Evolutionary conservation across 2,113 vertebrate genomes (phyloP).

Genomic region (Gasterosteus nipponicus): DNA sequence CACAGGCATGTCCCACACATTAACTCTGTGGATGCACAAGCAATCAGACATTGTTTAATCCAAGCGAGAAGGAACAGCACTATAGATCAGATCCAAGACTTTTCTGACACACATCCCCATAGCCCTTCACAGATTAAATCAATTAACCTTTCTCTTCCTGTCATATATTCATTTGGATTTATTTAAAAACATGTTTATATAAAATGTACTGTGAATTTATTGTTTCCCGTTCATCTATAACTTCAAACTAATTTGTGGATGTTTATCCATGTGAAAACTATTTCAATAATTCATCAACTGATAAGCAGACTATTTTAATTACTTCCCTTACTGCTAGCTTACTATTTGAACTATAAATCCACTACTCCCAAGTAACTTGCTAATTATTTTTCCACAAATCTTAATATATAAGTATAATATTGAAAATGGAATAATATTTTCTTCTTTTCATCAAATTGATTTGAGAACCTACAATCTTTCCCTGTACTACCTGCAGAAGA

Average conservation of each 20-base stretch:
- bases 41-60: neutral
- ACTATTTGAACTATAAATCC: neutral
- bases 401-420: neutral
- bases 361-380: neutral
- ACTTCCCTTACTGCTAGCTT: neutral
- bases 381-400: neutral
- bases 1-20: neutral
- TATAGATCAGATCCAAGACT: neutral
- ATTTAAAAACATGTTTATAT: neutral
- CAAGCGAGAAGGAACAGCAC: neutral
- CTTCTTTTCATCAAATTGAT: neutral
- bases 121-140: neutral
- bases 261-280: no score
- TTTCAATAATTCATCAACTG: neutral
- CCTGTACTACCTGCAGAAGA: neutral
- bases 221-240: neutral
- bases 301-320: neutral
- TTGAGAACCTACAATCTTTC: neutral
- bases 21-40: neutral
- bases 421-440: neutral
- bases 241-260: neutral
- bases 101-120: neutral
- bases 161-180: neutral
- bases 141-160: neutral
- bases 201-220: no score